These are phyloP conservation scores for Cheiracanthium punctorium DNA, from an alignment of 2,888 invertebrate species.

Conservation along the genomic window DNA sequence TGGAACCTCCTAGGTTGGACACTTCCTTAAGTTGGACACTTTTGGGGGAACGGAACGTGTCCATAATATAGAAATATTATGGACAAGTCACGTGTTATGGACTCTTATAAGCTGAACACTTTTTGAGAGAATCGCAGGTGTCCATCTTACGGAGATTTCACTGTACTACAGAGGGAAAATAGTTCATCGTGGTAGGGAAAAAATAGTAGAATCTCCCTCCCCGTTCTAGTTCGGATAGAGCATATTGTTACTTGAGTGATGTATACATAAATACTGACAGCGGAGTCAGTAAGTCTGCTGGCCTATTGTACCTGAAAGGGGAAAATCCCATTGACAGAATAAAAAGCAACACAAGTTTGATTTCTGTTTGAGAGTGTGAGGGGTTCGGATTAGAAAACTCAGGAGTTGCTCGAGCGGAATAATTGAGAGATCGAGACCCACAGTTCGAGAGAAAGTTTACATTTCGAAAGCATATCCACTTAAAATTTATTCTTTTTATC, in stretches of 20 bases:
- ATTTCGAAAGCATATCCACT: no score
- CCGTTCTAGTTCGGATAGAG: background rate
- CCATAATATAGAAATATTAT: no score
- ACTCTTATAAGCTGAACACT: no score
- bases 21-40: no score
- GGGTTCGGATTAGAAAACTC: background rate
- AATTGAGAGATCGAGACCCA: background rate
- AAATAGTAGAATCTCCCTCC: background rate
- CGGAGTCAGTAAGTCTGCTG: conserved; percentile 49
- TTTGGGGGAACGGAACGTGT: no score
- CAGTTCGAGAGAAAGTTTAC: background rate
- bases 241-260: conserved; percentile 20
- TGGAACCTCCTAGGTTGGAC: no score
- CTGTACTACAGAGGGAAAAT: no score
- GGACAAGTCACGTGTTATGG: no score
- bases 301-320: conserved; percentile 7
- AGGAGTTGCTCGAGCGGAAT: background rate
- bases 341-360: conserved; percentile 32
- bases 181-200: no score
- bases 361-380: conserved; percentile 11
- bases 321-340: conserved; percentile 5
- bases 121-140: no score
- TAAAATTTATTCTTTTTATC: no score
- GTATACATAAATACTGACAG: conserved; percentile 41
- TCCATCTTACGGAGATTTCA: no score